Evolutionary conservation across 2,888 invertebrate genomes (phyloP), one percentile per base, ranked within the genome.

Genomic region (Dimorphilus gyrociliatus): DNA sequence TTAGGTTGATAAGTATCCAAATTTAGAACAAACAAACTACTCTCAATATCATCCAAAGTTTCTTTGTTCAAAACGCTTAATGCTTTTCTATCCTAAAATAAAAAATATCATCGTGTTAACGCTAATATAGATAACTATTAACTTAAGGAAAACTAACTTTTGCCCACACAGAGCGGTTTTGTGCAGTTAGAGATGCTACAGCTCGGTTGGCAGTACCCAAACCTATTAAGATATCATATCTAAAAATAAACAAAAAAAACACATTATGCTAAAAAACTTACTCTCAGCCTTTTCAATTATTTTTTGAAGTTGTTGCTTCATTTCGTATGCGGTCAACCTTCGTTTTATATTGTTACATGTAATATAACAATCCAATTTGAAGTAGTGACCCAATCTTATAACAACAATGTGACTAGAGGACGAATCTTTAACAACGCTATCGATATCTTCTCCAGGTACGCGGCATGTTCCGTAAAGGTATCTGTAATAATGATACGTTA

Each of bases 151-250:
- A 6, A 5, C 25, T 27, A 45, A 68, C 69, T 52, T 65, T 55
- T 2, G 70, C 67, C 71, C 71, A 72, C 2, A 47, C 46, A 10
- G 64, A 59, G 33, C 71, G 55, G 17, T 68, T 60, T 34, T 68
- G 68, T 36, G 65, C 60, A 0, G 70, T 69, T 16, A 72, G 53
- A 2, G 64, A 49, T 2, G 68, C 64, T 7, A 70, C 40, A 3
- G 38, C 33, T 29, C 39, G 36, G 16, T 27, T n/a, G n/a, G n/a
- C n/a, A n/a, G n/a, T n/a, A n/a, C n/a, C n/a, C n/a, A n/a, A n/a
- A n/a, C n/a, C n/a, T n/a, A n/a, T n/a, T n/a, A n/a, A n/a, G n/a
- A n/a, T n/a, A n/a, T n/a, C n/a, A n/a, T n/a, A n/a, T n/a, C n/a
- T n/a, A n/a, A n/a, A n/a, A n/a, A n/a, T n/a, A n/a, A n/a, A n/a